Evolutionary conservation across 1,140 invertebrate genomes (phyloP).

Genomic region (Spodoptera frugiperda): DNA sequence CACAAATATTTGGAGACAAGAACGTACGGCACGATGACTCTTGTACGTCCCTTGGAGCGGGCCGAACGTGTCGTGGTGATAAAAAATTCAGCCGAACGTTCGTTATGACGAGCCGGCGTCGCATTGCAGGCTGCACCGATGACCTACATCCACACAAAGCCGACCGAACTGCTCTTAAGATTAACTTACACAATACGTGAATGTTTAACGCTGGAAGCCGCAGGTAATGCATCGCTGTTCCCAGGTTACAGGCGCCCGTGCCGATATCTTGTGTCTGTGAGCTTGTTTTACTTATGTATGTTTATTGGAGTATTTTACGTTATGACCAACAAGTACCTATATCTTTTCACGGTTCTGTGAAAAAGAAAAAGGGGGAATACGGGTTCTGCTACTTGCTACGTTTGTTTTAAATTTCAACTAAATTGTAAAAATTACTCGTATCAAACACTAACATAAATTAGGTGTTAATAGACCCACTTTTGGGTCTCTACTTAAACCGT

Average conservation of each 20-base stretch:
- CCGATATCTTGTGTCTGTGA: not conserved
- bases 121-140: conserved; percentile 61
- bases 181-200: conserved; percentile 34
- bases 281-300: not conserved
- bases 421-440: no score
- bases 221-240: conserved; percentile 11
- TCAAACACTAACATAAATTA: no score
- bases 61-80: conserved; percentile 36
- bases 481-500: no score
- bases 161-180: conserved; percentile 29
- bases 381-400: no score
- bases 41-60: conserved; percentile 39
- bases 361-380: no score
- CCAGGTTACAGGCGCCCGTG: no score
- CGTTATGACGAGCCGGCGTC: conserved; percentile 52
- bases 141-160: conserved; percentile 61
- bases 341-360: no score
- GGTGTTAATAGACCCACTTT: no score
- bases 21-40: conserved; percentile 38
- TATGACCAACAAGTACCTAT: no score
- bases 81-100: conserved; percentile 51
- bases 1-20: conserved; percentile 37
- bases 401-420: no score
- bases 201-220: conserved; percentile 23
- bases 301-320: not conserved